Base-by-base conservation (phyloP, 1,140 invertebrate species). In the Acyrthosiphon pisum region DNA sequence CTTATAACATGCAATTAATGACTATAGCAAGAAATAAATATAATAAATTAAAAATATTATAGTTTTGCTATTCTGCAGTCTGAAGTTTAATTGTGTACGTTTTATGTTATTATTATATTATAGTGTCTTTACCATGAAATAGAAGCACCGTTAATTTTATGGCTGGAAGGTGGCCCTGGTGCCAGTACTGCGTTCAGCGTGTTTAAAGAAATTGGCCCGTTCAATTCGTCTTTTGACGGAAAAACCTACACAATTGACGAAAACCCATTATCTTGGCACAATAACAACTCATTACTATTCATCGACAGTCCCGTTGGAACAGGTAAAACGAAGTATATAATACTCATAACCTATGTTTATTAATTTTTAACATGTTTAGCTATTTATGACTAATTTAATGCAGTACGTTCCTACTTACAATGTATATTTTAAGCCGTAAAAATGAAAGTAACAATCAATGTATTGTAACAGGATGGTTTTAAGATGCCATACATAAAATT, bases 251-350 rank as follows among this genome's bases (percentile, higher is more conserved):
- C n/a, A 14, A 22, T 93, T 37, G 90, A 90, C 7, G 50, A 87
- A 50, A 93, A 93, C 23, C 93, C 97, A 94, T 96, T 96, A 84
- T 97, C 97, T 20, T 98, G 98, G 98, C 97, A 96, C 93, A 95
- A 96, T 26, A 96, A 96, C 20, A 97, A 97, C 94, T 97, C 97
- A 94, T 94, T 98, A 60, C 95, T 98, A 41, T 98, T 97, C 94
- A 97, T 99, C 90, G 98, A 99, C 94, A 98, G 98, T 95, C 98
- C 98, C 20, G 98, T 98, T 81, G 97, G 97, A 14, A 97, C 97
- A 41, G 97, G 97, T 18, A 44, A 88, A 89, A 56, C 1, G 2
- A 48, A 88, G 23, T 20, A 48, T 20, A 48, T 9, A 76, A 23
- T 83, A 83, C 35, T n/a, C 76, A 37, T 37, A 37, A 83, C 35